phyloP scores from a whole-genome alignment of 1,140 invertebrate species.

The Zaprionus ornatus region DNA sequence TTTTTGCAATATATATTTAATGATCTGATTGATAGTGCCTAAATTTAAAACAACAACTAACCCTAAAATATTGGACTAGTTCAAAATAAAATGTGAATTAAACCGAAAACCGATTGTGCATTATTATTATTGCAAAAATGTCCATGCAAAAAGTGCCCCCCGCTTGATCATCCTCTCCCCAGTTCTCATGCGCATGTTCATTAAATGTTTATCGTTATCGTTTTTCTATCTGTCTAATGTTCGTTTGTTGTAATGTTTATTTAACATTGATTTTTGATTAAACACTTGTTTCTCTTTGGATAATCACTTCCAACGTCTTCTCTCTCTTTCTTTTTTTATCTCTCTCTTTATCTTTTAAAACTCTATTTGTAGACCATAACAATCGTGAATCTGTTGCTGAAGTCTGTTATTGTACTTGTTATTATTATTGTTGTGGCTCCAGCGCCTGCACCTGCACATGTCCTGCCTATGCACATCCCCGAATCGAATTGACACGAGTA shows the following conservation, averaged over 20 bases:
- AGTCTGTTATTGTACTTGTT: slow-evolving; percentile 68
- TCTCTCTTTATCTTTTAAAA: slow-evolving; percentile 37
- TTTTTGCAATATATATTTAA: slow-evolving; percentile 71
- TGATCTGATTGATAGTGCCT: slow-evolving; percentile 71
- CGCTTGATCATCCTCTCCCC: slow-evolving; percentile 33
- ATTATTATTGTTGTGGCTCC: slow-evolving; percentile 60
- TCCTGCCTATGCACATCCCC: slow-evolving; percentile 23
- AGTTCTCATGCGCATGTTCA: slow-evolving; percentile 52
- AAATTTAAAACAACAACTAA: slow-evolving; percentile 24
- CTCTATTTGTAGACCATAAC: slow-evolving; percentile 78
- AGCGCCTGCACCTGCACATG: slow-evolving; percentile 44
- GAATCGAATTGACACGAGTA: slow-evolving; percentile 45
- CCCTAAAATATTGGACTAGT: slow-evolving; percentile 33
- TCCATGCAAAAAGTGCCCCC: background rate
- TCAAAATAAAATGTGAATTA: slow-evolving; percentile 69
- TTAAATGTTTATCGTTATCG: slow-evolving; percentile 20
- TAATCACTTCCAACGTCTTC: slow-evolving; percentile 46
- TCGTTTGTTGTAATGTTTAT: slow-evolving; percentile 45
- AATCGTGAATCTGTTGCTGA: slow-evolving; percentile 49
- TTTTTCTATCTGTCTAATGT: slow-evolving; percentile 40
- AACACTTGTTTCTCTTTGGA: slow-evolving; percentile 35
- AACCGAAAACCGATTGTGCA: slow-evolving; percentile 65
- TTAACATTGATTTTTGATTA: slow-evolving; percentile 28
- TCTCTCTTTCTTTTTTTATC: slow-evolving; percentile 43
- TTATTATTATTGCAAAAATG: slow-evolving; percentile 68